Evolutionary conservation across 2,888 invertebrate species (phyloP).

Genomic region (Meliscaeva auricollis): DNA sequence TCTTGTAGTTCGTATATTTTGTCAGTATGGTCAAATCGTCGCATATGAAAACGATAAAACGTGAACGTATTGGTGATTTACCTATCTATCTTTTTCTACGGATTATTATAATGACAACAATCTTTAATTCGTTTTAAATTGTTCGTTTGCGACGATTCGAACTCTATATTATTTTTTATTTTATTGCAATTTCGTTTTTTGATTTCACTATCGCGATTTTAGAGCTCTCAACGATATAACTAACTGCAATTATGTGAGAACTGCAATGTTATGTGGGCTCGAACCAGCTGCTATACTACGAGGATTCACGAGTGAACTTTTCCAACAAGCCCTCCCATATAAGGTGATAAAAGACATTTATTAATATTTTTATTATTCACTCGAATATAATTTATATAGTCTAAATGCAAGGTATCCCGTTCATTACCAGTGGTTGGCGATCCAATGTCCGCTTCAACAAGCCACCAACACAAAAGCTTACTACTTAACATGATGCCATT

Average conservation of each 20-base stretch:
- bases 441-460: constrained; percentile 79
- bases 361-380: not conserved
- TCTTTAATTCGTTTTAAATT: too few species aligned
- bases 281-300: constrained; percentile 83
- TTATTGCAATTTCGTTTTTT: too few species aligned
- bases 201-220: not conserved
- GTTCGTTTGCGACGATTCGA: too few species aligned
- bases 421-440: constrained; percentile 80
- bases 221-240: constrained; percentile 84
- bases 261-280: constrained; percentile 85
- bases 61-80: too few species aligned
- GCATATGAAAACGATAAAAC: too few species aligned
- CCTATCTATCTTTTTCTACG: too few species aligned
- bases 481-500: constrained; percentile 33
- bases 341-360: constrained; percentile 6
- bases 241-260: constrained; percentile 85
- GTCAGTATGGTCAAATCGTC: too few species aligned
- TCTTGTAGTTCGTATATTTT: too few species aligned
- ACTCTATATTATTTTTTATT: too few species aligned
- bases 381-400: constrained; percentile 37
- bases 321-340: constrained; percentile 38
- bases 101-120: too few species aligned
- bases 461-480: constrained; percentile 21
- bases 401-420: constrained; percentile 78
- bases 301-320: constrained; percentile 78